Percentiles rank a stretch among this genome's conserved stretches.
phyloP scores from a whole-genome alignment of 2,888 invertebrate species.

The Microctonus brassicae region DNA sequence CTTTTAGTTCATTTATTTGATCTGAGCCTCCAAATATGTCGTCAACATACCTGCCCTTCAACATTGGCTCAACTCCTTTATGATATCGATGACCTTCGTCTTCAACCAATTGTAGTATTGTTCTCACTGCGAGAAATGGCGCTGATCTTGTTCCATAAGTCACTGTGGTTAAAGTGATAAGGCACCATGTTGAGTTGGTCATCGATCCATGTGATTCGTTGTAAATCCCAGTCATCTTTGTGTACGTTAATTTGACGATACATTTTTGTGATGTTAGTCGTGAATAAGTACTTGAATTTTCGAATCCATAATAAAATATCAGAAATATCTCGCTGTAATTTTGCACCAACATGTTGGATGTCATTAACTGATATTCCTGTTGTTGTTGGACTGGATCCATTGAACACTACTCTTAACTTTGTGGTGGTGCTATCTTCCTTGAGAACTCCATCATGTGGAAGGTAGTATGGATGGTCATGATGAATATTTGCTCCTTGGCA shows the following conservation, averaged over 20 bases:
- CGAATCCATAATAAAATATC: constrained; percentile 31
- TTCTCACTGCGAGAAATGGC: too few species aligned
- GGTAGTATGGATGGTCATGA: not conserved
- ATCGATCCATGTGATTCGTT: too few species aligned
- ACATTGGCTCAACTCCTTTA: not conserved
- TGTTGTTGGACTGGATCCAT: constrained; percentile 10
- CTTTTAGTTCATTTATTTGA: not conserved
- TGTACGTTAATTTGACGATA: constrained; percentile 33
- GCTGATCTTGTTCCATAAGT: too few species aligned
- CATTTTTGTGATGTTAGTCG: constrained; percentile 36
- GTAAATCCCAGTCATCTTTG: too few species aligned
- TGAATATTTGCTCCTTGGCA: too few species aligned
- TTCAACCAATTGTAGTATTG: too few species aligned
- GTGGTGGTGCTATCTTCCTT: not conserved
- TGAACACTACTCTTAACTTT: constrained; percentile 24
- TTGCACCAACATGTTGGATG: constrained; percentile 21
- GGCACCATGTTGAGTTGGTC: too few species aligned
- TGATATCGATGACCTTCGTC: not conserved
- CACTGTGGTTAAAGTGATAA: too few species aligned
- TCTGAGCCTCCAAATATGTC: not conserved
- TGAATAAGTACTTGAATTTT: constrained; percentile 23
- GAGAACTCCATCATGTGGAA: constrained; percentile 30
- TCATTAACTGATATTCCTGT: constrained; percentile 22
- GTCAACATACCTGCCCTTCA: not conserved
- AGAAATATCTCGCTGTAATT: constrained; percentile 22